A percentile compares a stretch with the other conserved stretches of the same genome.
phyloP scores from a whole-genome alignment of 1,140 invertebrate genomes.

The Chymomyza costata region DNA sequence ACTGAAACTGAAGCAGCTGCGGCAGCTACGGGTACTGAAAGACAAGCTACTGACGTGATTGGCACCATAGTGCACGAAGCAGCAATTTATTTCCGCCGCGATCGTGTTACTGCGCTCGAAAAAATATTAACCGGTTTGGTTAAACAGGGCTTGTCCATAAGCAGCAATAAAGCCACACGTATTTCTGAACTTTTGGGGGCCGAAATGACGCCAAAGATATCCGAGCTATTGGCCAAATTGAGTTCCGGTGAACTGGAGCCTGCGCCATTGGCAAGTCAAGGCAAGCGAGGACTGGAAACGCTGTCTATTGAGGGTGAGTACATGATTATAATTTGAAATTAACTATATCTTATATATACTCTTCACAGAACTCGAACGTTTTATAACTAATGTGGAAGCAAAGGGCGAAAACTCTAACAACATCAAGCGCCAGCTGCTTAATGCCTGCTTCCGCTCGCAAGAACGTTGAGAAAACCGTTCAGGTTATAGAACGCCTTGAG shows the following conservation, averaged over 20 bases:
- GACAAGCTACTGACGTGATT: slow-evolving; percentile 58
- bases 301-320: slow-evolving; percentile 58
- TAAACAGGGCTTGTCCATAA: slow-evolving; percentile 81
- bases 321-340: neutral
- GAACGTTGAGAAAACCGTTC: slow-evolving; percentile 80
- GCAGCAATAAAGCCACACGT: slow-evolving; percentile 77
- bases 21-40: neutral
- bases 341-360: slow-evolving; percentile 6
- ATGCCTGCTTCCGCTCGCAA: slow-evolving; percentile 79
- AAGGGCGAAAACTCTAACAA: slow-evolving; percentile 77
- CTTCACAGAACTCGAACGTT: slow-evolving; percentile 76
- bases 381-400: slow-evolving; percentile 76
- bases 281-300: slow-evolving; percentile 49
- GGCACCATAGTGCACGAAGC: slow-evolving; percentile 78
- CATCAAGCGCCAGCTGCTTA: slow-evolving; percentile 80
- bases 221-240: slow-evolving; percentile 79
- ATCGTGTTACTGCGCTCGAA: slow-evolving; percentile 50
- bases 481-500: slow-evolving; percentile 76
- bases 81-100: slow-evolving; percentile 44
- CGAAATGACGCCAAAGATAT: slow-evolving; percentile 79
- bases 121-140: slow-evolving; percentile 77
- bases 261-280: slow-evolving; percentile 71
- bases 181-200: slow-evolving; percentile 80
- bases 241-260: slow-evolving; percentile 80
- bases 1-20: slow-evolving; percentile 8